Percentiles rank a stretch among this genome's conserved stretches.
These are phyloP conservation scores for Octodon degus DNA, from an alignment of 2,113 vertebrate genomes.

Conservation along the genomic window DNA sequence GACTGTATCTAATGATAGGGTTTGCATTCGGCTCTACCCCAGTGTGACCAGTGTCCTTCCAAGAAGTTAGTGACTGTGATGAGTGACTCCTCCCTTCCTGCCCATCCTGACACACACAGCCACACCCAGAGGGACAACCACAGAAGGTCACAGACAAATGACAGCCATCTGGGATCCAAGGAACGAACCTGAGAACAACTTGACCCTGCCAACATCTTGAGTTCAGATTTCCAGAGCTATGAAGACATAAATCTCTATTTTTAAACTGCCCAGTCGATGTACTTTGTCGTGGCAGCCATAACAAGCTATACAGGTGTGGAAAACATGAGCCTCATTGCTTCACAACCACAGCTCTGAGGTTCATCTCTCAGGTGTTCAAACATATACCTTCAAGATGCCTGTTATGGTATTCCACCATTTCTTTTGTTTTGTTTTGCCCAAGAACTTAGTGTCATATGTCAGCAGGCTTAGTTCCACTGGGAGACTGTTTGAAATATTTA, in stretches of 20 bases:
- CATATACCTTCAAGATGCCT: neutral
- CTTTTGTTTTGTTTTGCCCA: neutral
- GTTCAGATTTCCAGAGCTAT: neutral
- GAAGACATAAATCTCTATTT: neutral
- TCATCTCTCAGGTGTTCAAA: neutral
- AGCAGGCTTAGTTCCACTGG: slow-evolving; percentile 13
- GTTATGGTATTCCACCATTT: neutral
- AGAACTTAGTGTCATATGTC: neutral
- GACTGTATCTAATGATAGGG: neutral
- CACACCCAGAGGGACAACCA: neutral
- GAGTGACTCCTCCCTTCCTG: neutral
- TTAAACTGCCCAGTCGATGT: neutral
- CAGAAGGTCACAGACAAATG: neutral
- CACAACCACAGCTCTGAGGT: neutral
- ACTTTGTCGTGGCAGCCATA: neutral
- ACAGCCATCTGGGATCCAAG: neutral
- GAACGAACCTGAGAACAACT: neutral
- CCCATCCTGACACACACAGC: neutral
- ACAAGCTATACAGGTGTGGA: neutral
- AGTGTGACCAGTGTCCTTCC: neutral
- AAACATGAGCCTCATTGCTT: neutral
- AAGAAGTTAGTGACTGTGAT: neutral
- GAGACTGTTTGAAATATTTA: neutral
- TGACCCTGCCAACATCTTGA: neutral
- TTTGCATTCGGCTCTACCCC: neutral